These are phyloP conservation scores for Puma concolor DNA, from an alignment of 2,113 vertebrate genomes.

Conservation along the genomic window DNA sequence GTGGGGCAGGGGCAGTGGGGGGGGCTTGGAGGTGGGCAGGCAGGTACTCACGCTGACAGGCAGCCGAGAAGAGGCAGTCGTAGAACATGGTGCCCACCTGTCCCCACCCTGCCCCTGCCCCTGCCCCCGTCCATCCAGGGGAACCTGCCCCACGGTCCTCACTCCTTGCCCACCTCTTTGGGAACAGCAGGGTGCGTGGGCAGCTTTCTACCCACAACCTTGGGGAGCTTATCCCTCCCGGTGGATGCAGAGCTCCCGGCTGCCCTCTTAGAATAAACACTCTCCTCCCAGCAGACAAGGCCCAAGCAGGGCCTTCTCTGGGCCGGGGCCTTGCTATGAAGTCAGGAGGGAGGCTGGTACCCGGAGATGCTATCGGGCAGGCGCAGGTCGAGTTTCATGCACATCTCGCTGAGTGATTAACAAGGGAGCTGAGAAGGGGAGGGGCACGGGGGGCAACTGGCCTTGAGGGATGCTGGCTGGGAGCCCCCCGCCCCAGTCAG, in stretches of 20 bases:
- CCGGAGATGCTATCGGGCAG: conserved; percentile 62
- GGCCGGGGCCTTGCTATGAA: not conserved
- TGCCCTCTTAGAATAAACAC: conserved; percentile 64
- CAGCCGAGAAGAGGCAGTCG: conserved; percentile 67
- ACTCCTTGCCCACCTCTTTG: not conserved
- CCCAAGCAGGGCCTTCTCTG: not conserved
- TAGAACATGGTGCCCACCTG: conserved; percentile 67
- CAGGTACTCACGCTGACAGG: conserved; percentile 76
- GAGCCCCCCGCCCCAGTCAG: not conserved
- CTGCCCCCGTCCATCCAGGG: not conserved
- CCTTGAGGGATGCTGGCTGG: not conserved
- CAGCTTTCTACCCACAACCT: conserved; percentile 77
- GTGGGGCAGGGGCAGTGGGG: no score
- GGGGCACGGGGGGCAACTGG: not conserved
- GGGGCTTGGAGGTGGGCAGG: not conserved
- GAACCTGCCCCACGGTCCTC: not conserved
- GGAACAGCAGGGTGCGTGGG: not conserved
- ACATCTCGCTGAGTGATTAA: conserved; percentile 41
- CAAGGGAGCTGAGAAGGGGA: not conserved
- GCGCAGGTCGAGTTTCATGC: conserved; percentile 58
- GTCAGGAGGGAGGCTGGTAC: conserved; percentile 52
- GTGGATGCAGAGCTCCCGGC: conserved; percentile 20
- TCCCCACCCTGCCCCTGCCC: not conserved
- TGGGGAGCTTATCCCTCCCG: conserved; percentile 71
- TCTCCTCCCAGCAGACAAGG: not conserved